A percentile compares a stretch with the other conserved stretches of the same genome.
phyloP scores from a whole-genome alignment of 2,797 vertebrate species.

The Smutsia temminckii region DNA sequence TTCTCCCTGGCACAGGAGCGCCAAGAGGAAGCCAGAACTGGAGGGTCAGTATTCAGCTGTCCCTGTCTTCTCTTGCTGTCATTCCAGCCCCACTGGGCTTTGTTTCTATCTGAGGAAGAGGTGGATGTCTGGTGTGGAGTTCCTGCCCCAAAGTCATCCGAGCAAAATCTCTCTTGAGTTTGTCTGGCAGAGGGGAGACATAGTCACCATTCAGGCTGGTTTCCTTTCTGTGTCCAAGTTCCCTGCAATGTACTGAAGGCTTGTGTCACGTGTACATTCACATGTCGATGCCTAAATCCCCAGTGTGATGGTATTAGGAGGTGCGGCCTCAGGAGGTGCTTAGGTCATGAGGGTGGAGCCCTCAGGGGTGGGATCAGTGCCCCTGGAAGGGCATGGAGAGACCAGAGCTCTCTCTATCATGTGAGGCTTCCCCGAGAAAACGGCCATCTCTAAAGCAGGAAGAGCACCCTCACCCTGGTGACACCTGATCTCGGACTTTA shows the following conservation, averaged over 20 bases:
- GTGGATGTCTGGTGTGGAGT: neutral
- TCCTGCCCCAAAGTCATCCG: neutral
- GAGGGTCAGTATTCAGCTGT: neutral
- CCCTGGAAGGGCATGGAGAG: neutral
- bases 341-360: neutral
- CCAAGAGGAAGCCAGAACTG: neutral
- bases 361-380: neutral
- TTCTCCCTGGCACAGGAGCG: neutral
- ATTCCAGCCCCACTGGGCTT: neutral
- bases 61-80: neutral
- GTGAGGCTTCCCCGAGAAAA: neutral
- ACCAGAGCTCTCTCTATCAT: neutral
- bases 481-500: neutral
- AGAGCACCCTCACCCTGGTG: neutral
- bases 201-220: neutral
- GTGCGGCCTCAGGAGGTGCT: neutral
- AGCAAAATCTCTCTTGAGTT: neutral
- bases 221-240: neutral
- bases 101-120: neutral
- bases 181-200: neutral
- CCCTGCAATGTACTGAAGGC: neutral
- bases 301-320: neutral
- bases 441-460: neutral
- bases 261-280: fast-evolving
- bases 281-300: neutral